A percentile compares a stretch with the other conserved stretches of the same genome.
Evolutionary conservation across 2,888 invertebrate genomes (phyloP).

Genomic region (Rhopalosiphum nymphaeae): DNA sequence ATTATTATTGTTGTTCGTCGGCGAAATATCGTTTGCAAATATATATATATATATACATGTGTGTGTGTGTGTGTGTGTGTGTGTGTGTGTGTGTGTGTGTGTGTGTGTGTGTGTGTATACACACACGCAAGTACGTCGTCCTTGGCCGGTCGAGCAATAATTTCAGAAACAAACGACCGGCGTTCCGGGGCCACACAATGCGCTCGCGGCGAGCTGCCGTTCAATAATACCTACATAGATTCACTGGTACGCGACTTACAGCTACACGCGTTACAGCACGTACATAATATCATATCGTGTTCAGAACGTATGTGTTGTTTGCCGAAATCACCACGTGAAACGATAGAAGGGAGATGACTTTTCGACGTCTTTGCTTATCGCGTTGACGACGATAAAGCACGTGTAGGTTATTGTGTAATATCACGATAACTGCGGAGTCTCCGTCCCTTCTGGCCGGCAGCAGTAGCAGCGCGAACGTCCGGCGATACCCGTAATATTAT

Average conservation of each 20-base stretch:
- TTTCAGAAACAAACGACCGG: conserved; percentile 16
- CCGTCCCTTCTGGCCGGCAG: neutral
- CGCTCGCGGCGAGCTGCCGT: neutral
- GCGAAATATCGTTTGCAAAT: conserved; percentile 31
- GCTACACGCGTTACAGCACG: no score
- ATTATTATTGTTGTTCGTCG: neutral
- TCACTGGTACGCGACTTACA: neutral
- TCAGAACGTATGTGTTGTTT: no score
- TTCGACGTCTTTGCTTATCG: no score
- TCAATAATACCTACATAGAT: neutral
- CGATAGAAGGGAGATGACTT: no score
- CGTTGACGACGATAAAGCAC: no score
- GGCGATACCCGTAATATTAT: neutral
- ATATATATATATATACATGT: neutral
- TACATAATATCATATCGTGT: no score
- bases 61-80: no score
- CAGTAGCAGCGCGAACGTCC: neutral
- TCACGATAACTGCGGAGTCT: neutral
- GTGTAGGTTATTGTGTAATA: no score
- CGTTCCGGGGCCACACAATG: neutral
- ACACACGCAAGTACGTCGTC: neutral
- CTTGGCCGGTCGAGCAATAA: conserved; percentile 41
- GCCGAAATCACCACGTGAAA: no score
- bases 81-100: no score
- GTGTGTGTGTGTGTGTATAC: no score